Percentiles rank a stretch among this genome's conserved stretches.
Conservation (phyloP, 2,797 vertebrate species). For the Fringilla coelebs region DNA sequence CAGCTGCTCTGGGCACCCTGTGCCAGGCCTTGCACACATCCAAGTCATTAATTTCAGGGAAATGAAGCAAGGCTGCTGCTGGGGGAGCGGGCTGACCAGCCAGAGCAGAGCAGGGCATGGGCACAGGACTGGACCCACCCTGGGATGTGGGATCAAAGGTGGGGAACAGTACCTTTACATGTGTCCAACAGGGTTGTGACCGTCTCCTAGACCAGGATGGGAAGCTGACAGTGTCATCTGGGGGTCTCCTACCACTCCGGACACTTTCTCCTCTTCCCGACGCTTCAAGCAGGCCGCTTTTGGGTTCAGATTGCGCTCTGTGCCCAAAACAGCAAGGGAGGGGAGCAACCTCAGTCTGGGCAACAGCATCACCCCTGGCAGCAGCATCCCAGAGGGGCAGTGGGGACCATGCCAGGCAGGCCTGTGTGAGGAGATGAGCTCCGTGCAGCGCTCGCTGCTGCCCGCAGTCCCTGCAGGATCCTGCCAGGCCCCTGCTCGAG, state of each 20-base stretch:
- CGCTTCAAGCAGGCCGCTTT: slow-evolving; percentile 99
- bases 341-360: background rate
- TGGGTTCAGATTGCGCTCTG: slow-evolving; percentile 98
- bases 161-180: slow-evolving; percentile 78
- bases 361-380: background rate
- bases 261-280: slow-evolving; percentile 97
- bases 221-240: slow-evolving; percentile 92
- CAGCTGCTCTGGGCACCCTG: background rate
- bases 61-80: background rate
- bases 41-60: background rate
- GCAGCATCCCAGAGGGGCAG: background rate
- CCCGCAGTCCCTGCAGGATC: background rate
- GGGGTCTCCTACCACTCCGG: slow-evolving; percentile 90
- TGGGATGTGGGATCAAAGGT: background rate
- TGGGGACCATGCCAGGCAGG: background rate
- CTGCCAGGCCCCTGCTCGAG: background rate
- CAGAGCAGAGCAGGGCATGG: background rate
- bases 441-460: background rate
- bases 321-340: slow-evolving; percentile 25
- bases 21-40: background rate
- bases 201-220: slow-evolving; percentile 89
- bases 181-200: slow-evolving; percentile 95
- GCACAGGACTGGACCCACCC: background rate
- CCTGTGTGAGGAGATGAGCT: background rate
- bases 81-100: background rate